Base-by-base conservation (phyloP, 2,797 vertebrate species). In the Rhinichthys osculus region DNA sequence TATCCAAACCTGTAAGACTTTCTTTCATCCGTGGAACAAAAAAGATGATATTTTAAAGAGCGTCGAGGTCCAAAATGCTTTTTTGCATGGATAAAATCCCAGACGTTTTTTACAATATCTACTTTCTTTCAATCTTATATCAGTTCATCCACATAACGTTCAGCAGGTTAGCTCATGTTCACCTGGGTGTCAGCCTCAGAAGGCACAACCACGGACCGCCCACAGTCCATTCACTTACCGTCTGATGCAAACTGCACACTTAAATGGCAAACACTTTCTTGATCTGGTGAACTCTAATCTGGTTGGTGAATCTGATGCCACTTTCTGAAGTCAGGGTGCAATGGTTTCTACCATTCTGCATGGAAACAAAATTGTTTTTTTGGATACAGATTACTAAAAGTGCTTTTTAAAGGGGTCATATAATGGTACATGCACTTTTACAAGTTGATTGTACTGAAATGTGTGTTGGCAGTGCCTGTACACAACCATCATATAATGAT, bases 221-320 rank as follows among this genome's bases (percentile, higher is more conserved):
- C 52, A 50, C 71, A 74, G 71, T 38, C 71, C 21, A 33, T 83
- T 83, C 33, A 50, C 27, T 47, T 13, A 54, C 21, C 14, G 64
- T 77, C 82, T 78, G 82, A 84, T 54, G 82, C 73, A 84, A 78
- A 69, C 62, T 54, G 44, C 62, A 69, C 9, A 54, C 16, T 77
- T 77, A 77, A 77, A 35, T 21, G 16, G 72, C 82, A 77, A 77
- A 33, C 35, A 33, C 35, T 30, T 66, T 69, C 44, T 76, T 50
- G 57, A n/a, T 77, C 30, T 42, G 30, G 30, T 33, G 27, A 38
- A 27, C 62, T 67, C 14, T 40, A 67, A 77, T 84, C 23, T 84
- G 30, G 47, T 54, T n/a, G 9, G 33, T 23, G 23, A 64, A 76
- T 69, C 82, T 84, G 82, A 84, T 54, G 82, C 73, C 67, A 84